Percentiles rank a stretch among this genome's conserved stretches.
These are phyloP conservation scores for Calcarius lapponicus DNA, from an alignment of 2,797 vertebrate species.

Conservation along the genomic window DNA sequence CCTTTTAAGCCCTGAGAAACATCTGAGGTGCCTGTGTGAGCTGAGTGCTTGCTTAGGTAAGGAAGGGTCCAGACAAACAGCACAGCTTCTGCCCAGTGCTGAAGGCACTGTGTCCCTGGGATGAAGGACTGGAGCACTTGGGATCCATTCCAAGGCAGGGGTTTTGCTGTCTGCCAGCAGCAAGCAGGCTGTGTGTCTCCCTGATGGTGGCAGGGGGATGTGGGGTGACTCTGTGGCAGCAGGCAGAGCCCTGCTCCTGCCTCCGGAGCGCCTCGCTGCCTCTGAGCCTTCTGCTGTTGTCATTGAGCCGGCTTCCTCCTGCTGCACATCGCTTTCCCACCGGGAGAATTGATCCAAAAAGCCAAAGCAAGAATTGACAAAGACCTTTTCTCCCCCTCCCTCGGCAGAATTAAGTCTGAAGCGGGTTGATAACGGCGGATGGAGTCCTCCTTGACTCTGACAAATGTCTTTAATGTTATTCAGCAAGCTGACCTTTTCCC, in stretches of 20 bases:
- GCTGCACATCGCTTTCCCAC: conserved; percentile 30
- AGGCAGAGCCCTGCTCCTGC: not conserved
- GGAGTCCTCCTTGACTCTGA: conserved; percentile 71
- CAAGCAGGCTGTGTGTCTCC: not conserved
- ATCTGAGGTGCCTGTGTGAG: not conserved
- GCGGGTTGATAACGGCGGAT: conserved; percentile 57
- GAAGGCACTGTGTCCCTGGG: not conserved
- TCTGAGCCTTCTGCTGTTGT: conserved; percentile 42
- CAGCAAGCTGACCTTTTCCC: conserved; percentile 71
- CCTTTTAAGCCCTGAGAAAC: not conserved
- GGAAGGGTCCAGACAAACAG: not conserved
- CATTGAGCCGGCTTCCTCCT: not conserved
- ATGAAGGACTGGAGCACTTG: not conserved
- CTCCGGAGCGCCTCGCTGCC: not conserved
- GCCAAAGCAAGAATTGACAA: conserved; percentile 63
- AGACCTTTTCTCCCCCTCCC: conserved; percentile 62
- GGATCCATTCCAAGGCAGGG: not conserved
- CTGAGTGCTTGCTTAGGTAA: not conserved
- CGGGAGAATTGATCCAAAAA: conserved; percentile 63
- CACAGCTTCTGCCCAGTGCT: not conserved
- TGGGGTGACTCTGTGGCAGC: not conserved
- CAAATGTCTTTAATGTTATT: conserved; percentile 75
- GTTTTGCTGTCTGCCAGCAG: not conserved
- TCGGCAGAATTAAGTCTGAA: conserved; percentile 67
- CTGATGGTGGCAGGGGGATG: not conserved